Percentiles rank a stretch among this genome's conserved stretches.
Evolutionary conservation across 2,797 vertebrate species (phyloP).

Genomic region (Falco naumanni): DNA sequence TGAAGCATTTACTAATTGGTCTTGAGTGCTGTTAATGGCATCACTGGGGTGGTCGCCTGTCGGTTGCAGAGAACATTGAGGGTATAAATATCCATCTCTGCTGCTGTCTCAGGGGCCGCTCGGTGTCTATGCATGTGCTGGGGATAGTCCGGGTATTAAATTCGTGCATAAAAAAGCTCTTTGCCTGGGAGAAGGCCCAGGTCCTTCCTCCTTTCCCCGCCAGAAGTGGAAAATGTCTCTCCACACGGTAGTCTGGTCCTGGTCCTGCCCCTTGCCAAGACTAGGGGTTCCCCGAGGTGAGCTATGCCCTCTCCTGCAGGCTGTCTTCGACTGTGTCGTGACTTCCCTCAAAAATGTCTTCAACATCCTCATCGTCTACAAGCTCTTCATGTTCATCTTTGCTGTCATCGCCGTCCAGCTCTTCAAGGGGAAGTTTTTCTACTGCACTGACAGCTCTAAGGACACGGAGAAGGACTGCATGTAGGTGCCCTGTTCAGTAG

Average conservation of each 20-base stretch:
- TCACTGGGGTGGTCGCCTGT: background rate
- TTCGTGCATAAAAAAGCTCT: background rate
- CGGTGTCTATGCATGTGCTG: fast-evolving
- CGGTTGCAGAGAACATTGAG: background rate
- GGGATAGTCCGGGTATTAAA: background rate
- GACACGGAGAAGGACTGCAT: conserved; percentile 97
- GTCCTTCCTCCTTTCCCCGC: background rate
- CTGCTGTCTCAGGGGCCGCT: background rate
- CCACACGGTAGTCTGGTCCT: background rate
- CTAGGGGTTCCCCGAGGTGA: background rate
- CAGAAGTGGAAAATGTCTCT: background rate
- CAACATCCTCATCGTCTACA: conserved; percentile 99
- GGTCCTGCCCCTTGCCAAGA: background rate
- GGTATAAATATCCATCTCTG: background rate
- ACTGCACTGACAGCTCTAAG: conserved; percentile 97
- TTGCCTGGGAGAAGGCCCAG: background rate
- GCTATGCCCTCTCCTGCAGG: conserved; percentile 78
- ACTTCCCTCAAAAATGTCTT: conserved; percentile 98
- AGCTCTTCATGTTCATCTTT: conserved; percentile 99
- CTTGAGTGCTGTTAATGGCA: background rate
- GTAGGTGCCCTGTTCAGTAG: conserved; percentile 76
- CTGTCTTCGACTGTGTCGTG: conserved; percentile 97
- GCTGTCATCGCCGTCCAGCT: conserved; percentile 98
- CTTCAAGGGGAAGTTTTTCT: conserved; percentile 99
- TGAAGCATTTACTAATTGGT: background rate